Evolutionary conservation across 2,888 invertebrate genomes (phyloP), one percentile per base, ranked within the genome.

Genomic region (Phanerotoma sp.): DNA sequence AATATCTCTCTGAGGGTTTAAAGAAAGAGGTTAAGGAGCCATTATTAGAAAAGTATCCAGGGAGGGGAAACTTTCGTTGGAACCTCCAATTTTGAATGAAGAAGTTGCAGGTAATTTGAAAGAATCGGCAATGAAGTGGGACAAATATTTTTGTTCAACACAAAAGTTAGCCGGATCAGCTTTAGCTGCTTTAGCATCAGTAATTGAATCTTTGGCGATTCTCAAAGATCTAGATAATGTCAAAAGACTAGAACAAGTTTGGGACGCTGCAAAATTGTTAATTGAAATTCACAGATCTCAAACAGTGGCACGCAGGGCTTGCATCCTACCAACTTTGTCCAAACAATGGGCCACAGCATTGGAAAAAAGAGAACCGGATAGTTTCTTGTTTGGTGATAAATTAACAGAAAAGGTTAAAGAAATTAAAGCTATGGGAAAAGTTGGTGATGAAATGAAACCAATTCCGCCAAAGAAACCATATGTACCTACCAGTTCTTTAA

Each of bases 111-210:
- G 41, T 13, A 41, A 41, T 21, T 21, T 41, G 21, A 41, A 41
- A 41, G 41, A 41, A 3, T 41, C 41, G 21, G 20, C 21, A 4
- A 20, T 41, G 41, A 41, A 41, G 20, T 9, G 41, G 10, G 41
- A 20, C 10, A 20, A 41, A 21, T 41, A 21, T 21, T 41, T 66
- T n/a, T 64, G 63, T 52, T n/a, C 60, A 15, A 65, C 65, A 62
- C 63, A 65, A 44, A 44, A 33, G 21, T 45, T 45, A 28, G 45
- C 45, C 13, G 51, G 45, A 21, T 44, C 51, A 13, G 45, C 45
- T 11, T 41, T 51, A 15, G 38, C 42, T 4, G 42, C 42, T 11
- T 4, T 42, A 22, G 33, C 21, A 5, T 20, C 41, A 15, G 51
- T 32, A 30, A 33, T 51, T 11, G 21, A 51, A 25, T 41, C 33